Evolutionary conservation across 2,888 invertebrate species (phyloP), one percentile per base, ranked within the genome.

Genomic region (Aphrophora alni): DNA sequence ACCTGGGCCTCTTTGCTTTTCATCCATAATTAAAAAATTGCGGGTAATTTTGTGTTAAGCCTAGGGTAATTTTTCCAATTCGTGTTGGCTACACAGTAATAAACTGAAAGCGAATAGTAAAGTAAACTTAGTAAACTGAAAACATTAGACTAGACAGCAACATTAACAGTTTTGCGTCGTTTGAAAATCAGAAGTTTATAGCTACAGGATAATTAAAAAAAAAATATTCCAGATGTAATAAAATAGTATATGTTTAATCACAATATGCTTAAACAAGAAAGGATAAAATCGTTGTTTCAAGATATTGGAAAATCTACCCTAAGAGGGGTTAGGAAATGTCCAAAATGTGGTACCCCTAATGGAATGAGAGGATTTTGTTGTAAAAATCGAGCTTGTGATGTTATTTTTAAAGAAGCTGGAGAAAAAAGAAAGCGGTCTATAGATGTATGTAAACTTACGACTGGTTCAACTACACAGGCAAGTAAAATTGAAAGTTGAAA

Each of bases 351-450:
- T 0, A 91, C 91, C 0, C 92, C 92, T 83, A 95, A 95, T 88
- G 95, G 95, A 1, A 94, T 94, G 0, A 89, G 95, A 78, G 93
- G 94, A n/a, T 89, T 91, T 26, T 91, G 91, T 83, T 94, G 95
- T 86, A 94, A 94, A 87, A 94, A 94, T 86, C 92, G 92, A 86
- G 88, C 90, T 17, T 95, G 94, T 87, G 91, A 92, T 87, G 91
- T 90, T 21, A 90, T 93, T 0, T 93, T 94, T 85, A 92, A 92
- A 87, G 91, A 92, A 86, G 90, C 88, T 0, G 89, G 89, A 74
- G 91, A 89, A 84, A 91, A 89, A 86, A 89, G 88, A 86, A 92
- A 89, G 87, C 88, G 90, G 7, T 91, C 91, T 38, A 90, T 92
- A 0, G 93, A 93, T 85, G 92, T 93, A 21, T 92, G 93, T 77